Conservation (phyloP, 2,888 invertebrate species). For the Ditylenchus weischeri region DNA sequence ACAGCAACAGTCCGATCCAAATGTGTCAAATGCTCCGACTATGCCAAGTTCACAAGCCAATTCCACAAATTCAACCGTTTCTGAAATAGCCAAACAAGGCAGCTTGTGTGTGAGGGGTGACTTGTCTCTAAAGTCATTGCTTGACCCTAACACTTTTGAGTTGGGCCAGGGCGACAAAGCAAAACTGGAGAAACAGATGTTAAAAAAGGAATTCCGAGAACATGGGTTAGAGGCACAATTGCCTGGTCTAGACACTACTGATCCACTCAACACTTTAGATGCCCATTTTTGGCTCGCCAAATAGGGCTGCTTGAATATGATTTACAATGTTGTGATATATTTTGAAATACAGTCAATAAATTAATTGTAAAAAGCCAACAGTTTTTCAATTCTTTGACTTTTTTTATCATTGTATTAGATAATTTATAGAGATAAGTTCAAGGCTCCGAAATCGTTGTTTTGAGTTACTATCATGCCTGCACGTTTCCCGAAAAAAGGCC, state of each 20-base stretch:
- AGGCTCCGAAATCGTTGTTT: too few relatives aligned
- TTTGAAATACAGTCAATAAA: too few relatives aligned
- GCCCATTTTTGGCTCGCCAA: conserved; percentile 8
- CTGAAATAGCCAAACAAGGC: not conserved
- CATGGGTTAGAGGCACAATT: conserved; percentile 3
- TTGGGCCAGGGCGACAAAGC: conserved; percentile 7
- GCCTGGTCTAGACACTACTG: conserved; percentile 4
- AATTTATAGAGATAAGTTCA: too few relatives aligned
- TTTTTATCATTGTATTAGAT: too few relatives aligned
- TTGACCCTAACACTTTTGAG: not conserved
- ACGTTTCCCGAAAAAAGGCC: too few relatives aligned
- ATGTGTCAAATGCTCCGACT: not conserved
- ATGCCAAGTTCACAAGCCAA: not conserved
- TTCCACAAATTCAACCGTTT: not conserved
- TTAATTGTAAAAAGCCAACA: too few relatives aligned
- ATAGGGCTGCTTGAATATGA: not conserved
- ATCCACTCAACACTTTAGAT: conserved; percentile 9
- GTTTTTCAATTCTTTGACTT: too few relatives aligned
- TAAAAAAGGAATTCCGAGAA: not conserved
- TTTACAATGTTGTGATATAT: not conserved
- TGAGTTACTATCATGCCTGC: too few relatives aligned
- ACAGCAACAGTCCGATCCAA: not conserved
- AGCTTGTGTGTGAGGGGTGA: not conserved
- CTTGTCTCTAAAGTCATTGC: not conserved
- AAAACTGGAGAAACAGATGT: not conserved